Evolutionary conservation across 1,140 invertebrate genomes (phyloP).

Genomic region (Trachymyrmex septentrionalis): DNA sequence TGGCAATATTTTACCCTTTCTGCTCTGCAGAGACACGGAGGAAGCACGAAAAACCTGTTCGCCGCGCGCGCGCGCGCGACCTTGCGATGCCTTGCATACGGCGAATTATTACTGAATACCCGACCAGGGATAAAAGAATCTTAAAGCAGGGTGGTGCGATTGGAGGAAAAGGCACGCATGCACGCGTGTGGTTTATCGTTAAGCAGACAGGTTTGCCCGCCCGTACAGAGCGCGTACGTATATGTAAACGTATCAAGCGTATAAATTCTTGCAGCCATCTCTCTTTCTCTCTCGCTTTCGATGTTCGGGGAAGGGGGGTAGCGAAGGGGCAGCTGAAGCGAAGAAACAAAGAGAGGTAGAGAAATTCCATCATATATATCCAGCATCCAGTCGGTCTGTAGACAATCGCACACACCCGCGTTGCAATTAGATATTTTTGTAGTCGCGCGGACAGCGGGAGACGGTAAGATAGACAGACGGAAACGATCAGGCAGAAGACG

Average conservation of each 20-base stretch:
- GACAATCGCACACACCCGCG: slow-evolving; percentile 41
- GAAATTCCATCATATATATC: slow-evolving; percentile 33
- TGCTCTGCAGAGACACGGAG: slow-evolving; percentile 7
- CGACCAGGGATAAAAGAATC: slow-evolving; percentile 52
- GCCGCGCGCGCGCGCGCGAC: too few species aligned
- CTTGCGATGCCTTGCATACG: slow-evolving; percentile 53
- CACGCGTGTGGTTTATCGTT: slow-evolving; percentile 69
- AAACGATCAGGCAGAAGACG: background rate
- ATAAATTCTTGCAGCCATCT: slow-evolving; percentile 63
- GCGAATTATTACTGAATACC: slow-evolving; percentile 64
- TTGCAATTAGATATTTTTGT: slow-evolving; percentile 77
- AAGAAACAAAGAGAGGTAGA: slow-evolving; percentile 23
- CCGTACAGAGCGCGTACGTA: slow-evolving; percentile 51
- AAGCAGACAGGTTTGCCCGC: slow-evolving; percentile 67
- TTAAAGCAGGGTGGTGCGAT: slow-evolving; percentile 38
- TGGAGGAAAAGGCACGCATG: background rate
- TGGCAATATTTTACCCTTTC: slow-evolving; percentile 60
- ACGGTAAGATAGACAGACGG: background rate
- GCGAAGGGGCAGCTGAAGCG: too few species aligned
- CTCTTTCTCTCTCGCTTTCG: background rate
- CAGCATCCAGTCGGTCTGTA: background rate
- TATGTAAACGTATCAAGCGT: slow-evolving; percentile 66
- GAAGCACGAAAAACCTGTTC: slow-evolving; percentile 38
- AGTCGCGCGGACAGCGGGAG: slow-evolving; percentile 18
- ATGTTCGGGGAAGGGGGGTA: too few species aligned